phyloP scores from a whole-genome alignment of 64 coral and sea anemone genomes.

The Pocillopora verrucosa region DNA sequence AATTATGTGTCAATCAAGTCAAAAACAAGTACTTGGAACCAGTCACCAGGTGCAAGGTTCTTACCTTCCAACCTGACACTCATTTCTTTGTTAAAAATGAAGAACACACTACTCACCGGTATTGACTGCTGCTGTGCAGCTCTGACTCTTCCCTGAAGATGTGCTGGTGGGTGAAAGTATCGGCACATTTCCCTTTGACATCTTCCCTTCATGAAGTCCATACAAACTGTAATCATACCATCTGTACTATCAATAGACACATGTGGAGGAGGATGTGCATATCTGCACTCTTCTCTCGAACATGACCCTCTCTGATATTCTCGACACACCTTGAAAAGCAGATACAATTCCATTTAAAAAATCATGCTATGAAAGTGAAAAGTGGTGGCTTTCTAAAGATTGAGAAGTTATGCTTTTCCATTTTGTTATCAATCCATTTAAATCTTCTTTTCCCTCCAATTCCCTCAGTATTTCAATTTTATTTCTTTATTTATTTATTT shows the following conservation, averaged over 20 bases:
- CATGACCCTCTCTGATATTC: conserved; percentile 90
- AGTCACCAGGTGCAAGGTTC: no score
- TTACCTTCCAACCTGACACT: no score
- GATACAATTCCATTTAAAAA: not conserved
- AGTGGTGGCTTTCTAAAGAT: no score
- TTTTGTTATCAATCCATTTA: no score
- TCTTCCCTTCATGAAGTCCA: conserved; percentile 98
- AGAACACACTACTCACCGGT: conserved; percentile 2
- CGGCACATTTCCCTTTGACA: conserved; percentile 92
- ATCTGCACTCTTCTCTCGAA: conserved; percentile 88
- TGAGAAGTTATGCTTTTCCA: no score
- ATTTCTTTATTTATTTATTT: no score
- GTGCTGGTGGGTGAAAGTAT: conserved; percentile 94
- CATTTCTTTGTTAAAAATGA: no score
- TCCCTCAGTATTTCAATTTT: no score
- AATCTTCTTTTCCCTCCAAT: no score
- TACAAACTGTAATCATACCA: conserved; percentile 95
- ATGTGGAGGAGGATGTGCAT: conserved; percentile 85
- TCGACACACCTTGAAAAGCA: conserved; percentile 73
- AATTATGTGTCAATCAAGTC: no score
- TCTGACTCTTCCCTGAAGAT: conserved; percentile 89
- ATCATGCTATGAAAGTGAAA: no score
- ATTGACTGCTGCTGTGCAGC: conserved; percentile 73
- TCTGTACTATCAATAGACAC: conserved; percentile 78
- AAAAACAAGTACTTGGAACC: no score